Evolutionary conservation across 1,140 invertebrate genomes (phyloP).

Genomic region (Helicoverpa armigera): DNA sequence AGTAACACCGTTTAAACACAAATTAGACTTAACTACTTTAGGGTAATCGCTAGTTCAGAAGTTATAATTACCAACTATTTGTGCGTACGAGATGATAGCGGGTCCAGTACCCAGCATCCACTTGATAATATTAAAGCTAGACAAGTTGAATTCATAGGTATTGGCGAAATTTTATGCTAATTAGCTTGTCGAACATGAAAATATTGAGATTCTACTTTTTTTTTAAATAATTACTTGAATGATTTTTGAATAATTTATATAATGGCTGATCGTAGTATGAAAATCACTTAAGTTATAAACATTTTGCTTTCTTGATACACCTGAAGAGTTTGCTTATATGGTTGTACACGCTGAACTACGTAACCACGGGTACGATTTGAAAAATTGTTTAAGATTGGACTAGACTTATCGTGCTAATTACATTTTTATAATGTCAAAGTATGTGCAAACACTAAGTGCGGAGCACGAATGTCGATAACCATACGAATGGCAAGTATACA

Average conservation of each 20-base stretch:
- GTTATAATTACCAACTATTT: constrained; percentile 42
- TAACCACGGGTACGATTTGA: no score
- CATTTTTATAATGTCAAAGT: background rate
- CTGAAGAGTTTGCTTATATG: no score
- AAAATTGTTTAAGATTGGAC: no score
- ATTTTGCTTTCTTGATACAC: no score
- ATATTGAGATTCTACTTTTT: no score
- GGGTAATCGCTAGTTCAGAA: constrained; percentile 37
- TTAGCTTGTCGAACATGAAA: no score
- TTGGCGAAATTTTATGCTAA: background rate
- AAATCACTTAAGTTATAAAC: no score
- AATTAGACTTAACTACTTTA: constrained; percentile 43
- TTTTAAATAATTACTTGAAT: no score
- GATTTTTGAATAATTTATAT: no score
- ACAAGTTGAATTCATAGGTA: constrained; percentile 5
- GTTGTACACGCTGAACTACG: no score
- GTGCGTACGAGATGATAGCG: constrained; percentile 3
- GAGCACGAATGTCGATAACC: constrained; percentile 11
- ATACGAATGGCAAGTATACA: background rate
- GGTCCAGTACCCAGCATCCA: background rate
- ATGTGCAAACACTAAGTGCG: background rate
- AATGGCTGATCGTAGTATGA: no score
- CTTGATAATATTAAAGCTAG: background rate
- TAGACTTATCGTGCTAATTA: background rate
- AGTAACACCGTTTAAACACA: constrained; percentile 26